Evolutionary conservation across 2,797 vertebrate genomes (phyloP), one percentile per base, ranked within the genome.

Genomic region (Phrynocephalus guinanensis): DNA sequence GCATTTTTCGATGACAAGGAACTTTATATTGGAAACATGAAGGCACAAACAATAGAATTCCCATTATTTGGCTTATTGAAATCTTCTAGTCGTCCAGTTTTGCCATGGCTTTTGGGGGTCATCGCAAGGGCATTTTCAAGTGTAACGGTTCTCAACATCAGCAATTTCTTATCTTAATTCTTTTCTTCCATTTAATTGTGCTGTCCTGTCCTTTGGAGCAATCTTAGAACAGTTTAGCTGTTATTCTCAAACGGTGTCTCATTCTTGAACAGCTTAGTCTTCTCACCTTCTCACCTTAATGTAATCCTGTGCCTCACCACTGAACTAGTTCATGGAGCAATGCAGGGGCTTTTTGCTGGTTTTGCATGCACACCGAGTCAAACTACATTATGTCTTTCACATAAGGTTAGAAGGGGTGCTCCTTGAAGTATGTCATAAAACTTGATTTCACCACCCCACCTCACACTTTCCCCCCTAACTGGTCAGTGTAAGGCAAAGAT

Each of bases 1-100:
- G 83, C 83, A 81, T 70, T 88, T 85, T 85, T 60, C 50, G 24
- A 52, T 18, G 26, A 81, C 87, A 82, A 78, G 87, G 16, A 85
- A 76, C 13, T 76, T 81, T 68, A 83, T 78, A 87, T 87, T 81
- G 76, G 77, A 80, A 73, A 84, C 82, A 79, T 30, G 44, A 79
- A 67, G 79, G 72, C 38, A 48, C 76, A 84, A 88, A 79, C 52
- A 67, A 79, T 50, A 66, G 82, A 73, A 88, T 50, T 84, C 82
- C 56, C 87, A 73, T 88, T 84, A 28, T 60, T 83, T 71, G 28
- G 63, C 52, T 85, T 85, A 77, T 50, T 76, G 71, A 76, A 82
- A 88, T 52, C 44, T 70, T 26, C 78, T 68, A 52, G 60, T 10
- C 56, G 38, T 24, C 30, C 24, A 67, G 6, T 76, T 88, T 84